Evolutionary conservation across 2,113 vertebrate genomes (phyloP).

Genomic region (Spilogale gracilis): DNA sequence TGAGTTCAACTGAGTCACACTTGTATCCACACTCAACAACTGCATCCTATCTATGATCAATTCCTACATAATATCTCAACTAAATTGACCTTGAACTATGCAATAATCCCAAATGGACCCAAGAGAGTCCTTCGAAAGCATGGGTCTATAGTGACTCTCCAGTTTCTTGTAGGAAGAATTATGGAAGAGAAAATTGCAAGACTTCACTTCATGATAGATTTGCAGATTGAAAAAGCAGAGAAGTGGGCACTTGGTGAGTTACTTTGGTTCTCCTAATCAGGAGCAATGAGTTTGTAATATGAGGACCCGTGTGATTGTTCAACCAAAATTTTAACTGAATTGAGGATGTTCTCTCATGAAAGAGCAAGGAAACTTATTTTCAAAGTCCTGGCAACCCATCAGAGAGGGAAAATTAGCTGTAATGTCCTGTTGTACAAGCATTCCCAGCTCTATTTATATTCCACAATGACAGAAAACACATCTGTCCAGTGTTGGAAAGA

Average conservation of each 20-base stretch:
- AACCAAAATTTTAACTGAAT: conserved; percentile 3
- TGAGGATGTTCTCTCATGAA: conserved; percentile 17
- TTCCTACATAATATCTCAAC: not conserved
- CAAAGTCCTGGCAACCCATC: conserved; percentile 63
- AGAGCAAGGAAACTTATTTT: conserved; percentile 62
- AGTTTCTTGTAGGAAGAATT: not conserved
- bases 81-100: not conserved
- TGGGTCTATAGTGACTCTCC: not conserved
- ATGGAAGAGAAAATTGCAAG: not conserved
- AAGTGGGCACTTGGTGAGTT: not conserved
- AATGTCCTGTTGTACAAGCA: conserved; percentile 6
- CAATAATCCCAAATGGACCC: not conserved
- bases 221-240: not conserved
- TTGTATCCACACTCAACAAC: not conserved
- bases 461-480: conserved; percentile 64
- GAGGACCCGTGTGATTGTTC: conserved; percentile 6
- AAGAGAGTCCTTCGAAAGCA: not conserved
- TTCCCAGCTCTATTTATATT: conserved; percentile 60
- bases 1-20: not conserved
- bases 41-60: not conserved
- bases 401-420: conserved; percentile 55
- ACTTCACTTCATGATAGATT: not conserved
- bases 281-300: conserved; percentile 1
- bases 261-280: not conserved
- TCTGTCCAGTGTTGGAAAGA: conserved; percentile 67